These are phyloP conservation scores for Furcula furcula DNA, from an alignment of 2,888 invertebrate genomes.

Conservation along the genomic window DNA sequence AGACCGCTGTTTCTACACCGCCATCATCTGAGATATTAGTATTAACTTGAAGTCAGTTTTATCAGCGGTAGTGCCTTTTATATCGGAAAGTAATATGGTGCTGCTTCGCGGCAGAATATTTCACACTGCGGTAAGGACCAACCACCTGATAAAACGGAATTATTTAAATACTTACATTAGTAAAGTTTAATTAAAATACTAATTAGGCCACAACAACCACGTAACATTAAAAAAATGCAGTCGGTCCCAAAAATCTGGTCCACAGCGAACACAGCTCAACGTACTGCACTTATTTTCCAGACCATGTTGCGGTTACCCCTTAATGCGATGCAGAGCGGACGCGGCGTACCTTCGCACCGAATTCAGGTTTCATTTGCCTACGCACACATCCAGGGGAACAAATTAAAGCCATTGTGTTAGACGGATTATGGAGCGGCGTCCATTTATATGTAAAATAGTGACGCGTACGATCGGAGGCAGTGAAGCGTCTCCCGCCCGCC, in stretches of 20 bases:
- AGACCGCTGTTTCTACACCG: too few species aligned
- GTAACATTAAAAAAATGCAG: neutral
- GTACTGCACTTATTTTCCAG: constrained; percentile 22
- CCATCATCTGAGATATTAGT: too few species aligned
- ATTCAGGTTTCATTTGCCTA: constrained; percentile 62
- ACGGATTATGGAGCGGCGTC: constrained; percentile 73
- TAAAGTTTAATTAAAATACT: too few species aligned
- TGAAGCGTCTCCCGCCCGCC: constrained; percentile 50
- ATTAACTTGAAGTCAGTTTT: too few species aligned
- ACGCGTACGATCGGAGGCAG: constrained; percentile 64
- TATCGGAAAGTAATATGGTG: too few species aligned
- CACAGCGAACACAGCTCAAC: constrained; percentile 6
- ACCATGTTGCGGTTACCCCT: constrained; percentile 25
- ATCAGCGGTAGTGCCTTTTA: too few species aligned
- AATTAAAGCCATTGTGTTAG: constrained; percentile 79
- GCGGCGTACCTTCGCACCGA: constrained; percentile 33
- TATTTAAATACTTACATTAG: too few species aligned
- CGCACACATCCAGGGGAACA: constrained; percentile 61
- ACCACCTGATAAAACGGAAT: too few species aligned
- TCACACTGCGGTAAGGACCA: too few species aligned
- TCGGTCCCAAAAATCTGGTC: neutral
- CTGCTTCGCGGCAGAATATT: too few species aligned
- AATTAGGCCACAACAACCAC: neutral
- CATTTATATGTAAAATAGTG: constrained; percentile 81
- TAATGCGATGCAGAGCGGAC: constrained; percentile 15